Percentiles rank a stretch among this genome's conserved stretches.
Conservation (phyloP, 2,888 invertebrate genomes). For the Abrostola triplasia region DNA sequence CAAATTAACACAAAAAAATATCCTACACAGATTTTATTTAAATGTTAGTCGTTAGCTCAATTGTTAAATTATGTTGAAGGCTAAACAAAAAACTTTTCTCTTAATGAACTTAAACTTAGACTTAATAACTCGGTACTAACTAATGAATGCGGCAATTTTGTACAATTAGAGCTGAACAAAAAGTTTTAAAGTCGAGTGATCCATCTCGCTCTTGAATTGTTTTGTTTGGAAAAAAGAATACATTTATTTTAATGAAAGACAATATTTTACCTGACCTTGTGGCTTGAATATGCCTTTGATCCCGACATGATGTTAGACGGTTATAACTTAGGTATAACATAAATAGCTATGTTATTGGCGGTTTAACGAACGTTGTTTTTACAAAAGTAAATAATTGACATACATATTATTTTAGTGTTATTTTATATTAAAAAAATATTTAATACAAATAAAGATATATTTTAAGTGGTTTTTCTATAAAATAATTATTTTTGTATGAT, state of each 20-base stretch:
- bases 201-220: constrained; percentile 7
- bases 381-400: not conserved
- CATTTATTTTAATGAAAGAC: not conserved
- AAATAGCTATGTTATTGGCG: constrained; percentile 1
- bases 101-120: constrained; percentile 21
- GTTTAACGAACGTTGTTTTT: not conserved
- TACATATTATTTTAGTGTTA: not conserved
- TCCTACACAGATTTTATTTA: constrained; percentile 10
- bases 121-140: constrained; percentile 27
- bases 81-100: constrained; percentile 22
- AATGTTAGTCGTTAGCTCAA: constrained; percentile 1
- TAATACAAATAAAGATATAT: too few species aligned
- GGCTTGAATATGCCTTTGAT: not conserved
- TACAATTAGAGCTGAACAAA: constrained; percentile 26
- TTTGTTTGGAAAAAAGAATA: not conserved
- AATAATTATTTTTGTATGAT: too few species aligned
- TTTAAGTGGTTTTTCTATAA: too few species aligned
- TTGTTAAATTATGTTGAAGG: constrained; percentile 3
- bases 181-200: constrained; percentile 41
- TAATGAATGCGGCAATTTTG: constrained; percentile 29
- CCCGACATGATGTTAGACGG: not conserved
- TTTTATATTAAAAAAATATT: too few species aligned
- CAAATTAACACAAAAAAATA: not conserved
- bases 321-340: too few species aligned
- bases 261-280: not conserved